A percentile compares a stretch with the other conserved stretches of the same genome.
Evolutionary conservation across 2,888 invertebrate species (phyloP).

Genomic region (Pedicia rivosa): DNA sequence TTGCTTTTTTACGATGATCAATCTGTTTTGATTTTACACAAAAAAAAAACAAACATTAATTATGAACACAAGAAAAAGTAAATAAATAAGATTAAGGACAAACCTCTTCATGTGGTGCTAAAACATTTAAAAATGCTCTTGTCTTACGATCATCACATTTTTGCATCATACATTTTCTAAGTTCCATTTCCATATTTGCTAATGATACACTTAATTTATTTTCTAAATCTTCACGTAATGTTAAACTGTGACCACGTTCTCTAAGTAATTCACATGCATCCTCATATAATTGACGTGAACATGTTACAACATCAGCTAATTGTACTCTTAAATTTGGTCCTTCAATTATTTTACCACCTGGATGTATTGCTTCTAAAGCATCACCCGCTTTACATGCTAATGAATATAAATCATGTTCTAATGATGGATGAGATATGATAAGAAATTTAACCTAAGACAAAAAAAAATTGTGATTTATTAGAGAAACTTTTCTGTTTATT

Average conservation of each 20-base stretch:
- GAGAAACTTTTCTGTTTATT: constrained; percentile 23
- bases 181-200: constrained; percentile 52
- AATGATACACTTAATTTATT: constrained; percentile 48
- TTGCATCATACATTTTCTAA: constrained; percentile 46
- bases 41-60: constrained; percentile 3
- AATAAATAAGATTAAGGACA: constrained; percentile 1
- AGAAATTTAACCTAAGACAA: constrained; percentile 30
- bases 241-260: constrained; percentile 48
- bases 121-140: constrained; percentile 27
- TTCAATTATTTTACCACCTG: constrained; percentile 64
- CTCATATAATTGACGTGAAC: constrained; percentile 42
- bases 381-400: constrained; percentile 55
- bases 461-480: constrained; percentile 20
- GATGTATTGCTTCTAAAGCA: constrained; percentile 58
- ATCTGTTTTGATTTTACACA: no score
- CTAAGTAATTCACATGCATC: constrained; percentile 54
- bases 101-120: constrained; percentile 30
- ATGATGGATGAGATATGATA: constrained; percentile 46
- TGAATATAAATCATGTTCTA: constrained; percentile 59
- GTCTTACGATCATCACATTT: constrained; percentile 27
- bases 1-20: constrained; percentile 41
- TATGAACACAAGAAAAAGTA: neutral
- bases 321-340: constrained; percentile 56
- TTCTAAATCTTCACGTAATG: constrained; percentile 48
- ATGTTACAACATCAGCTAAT: constrained; percentile 37